A percentile compares a stretch with the other conserved stretches of the same genome.
Conservation (phyloP, 2,797 vertebrate genomes). For the Pithecia hirsuta region DNA sequence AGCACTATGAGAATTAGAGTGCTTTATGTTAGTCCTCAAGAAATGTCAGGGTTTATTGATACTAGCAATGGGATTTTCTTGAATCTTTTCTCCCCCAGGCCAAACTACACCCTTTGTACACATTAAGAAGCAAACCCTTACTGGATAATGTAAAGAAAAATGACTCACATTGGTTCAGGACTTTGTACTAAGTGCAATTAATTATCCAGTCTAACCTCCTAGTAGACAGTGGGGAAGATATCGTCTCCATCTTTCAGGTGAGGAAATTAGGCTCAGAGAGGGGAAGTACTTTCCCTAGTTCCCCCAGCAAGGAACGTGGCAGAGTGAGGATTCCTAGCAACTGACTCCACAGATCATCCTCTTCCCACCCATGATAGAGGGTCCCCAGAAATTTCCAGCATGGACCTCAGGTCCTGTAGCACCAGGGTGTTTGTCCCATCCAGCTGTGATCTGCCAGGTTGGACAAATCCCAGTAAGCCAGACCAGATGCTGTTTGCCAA, state of each 20-base stretch:
- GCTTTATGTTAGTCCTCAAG: neutral
- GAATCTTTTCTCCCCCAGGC: neutral
- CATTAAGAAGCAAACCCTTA: neutral
- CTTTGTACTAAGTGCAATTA: neutral
- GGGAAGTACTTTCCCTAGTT: neutral
- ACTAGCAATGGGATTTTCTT: neutral
- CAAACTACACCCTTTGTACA: neutral
- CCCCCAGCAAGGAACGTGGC: neutral
- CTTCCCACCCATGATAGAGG: neutral
- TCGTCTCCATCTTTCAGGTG: neutral
- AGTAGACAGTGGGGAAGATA: neutral
- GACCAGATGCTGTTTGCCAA: constrained; percentile 26
- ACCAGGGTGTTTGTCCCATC: too few species aligned
- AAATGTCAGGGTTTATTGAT: neutral
- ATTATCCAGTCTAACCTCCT: neutral
- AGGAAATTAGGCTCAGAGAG: neutral
- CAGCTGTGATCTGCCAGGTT: neutral
- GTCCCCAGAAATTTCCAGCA: neutral
- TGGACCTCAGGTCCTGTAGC: neutral
- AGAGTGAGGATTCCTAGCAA: neutral
- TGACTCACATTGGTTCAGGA: neutral
- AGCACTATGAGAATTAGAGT: neutral
- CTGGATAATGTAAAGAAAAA: neutral
- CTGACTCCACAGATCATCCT: neutral
- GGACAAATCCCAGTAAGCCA: neutral